Evolutionary conservation across 2,888 invertebrate species (phyloP).

Genomic region (Nymphalis c-album): DNA sequence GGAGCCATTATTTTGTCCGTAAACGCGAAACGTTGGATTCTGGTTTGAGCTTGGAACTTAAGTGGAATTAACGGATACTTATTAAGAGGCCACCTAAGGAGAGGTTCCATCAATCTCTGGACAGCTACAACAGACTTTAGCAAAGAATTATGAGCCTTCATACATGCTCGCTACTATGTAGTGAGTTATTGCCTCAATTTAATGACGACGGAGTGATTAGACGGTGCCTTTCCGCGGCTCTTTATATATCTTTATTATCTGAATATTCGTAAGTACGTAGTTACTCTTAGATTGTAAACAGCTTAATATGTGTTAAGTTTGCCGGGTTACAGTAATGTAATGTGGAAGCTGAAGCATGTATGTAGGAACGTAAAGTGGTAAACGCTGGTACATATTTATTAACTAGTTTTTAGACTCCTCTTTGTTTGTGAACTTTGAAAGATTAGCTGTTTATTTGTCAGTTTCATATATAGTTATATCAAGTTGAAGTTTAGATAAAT

Average conservation of each 20-base stretch:
- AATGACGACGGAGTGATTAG: conserved; percentile 75
- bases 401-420: too few relatives aligned
- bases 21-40: conserved; percentile 33
- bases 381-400: too few relatives aligned
- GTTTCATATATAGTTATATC: too few relatives aligned
- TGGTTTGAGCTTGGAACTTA: conserved; percentile 30
- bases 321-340: conserved; percentile 16
- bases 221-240: conserved; percentile 62
- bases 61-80: conserved; percentile 63
- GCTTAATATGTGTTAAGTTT: conserved; percentile 25
- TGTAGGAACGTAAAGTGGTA: too few relatives aligned
- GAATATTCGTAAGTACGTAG: conserved; percentile 61
- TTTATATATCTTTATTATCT: conserved; percentile 67
- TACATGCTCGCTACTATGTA: conserved; percentile 75
- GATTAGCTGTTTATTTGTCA: too few relatives aligned
- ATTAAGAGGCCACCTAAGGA: conserved; percentile 78
- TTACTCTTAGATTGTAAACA: conserved; percentile 50
- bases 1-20: conserved; percentile 30
- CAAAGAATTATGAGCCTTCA: conserved; percentile 76
- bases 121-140: conserved; percentile 69
- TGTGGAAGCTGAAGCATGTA: conserved; percentile 12
- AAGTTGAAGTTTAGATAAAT: too few relatives aligned
- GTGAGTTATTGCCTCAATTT: conserved; percentile 75
- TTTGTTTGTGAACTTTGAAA: too few relatives aligned
- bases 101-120: conserved; percentile 71